Percentiles rank a stretch among this genome's conserved stretches.
Conservation (phyloP, 1,140 invertebrate species). For the Tetramorium simillimum region DNA sequence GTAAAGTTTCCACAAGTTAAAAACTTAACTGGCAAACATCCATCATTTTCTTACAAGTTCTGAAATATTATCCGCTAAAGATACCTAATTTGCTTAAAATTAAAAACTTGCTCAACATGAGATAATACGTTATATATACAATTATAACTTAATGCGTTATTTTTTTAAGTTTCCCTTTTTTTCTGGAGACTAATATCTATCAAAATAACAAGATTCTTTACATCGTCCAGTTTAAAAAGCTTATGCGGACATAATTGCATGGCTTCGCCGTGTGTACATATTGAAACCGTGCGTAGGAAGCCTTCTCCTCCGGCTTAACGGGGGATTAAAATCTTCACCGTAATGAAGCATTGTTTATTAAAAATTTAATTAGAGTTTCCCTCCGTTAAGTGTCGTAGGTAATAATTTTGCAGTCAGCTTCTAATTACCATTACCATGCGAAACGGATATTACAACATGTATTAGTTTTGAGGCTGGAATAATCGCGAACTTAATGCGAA, state of each 20-base stretch:
- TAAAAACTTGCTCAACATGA: not conserved
- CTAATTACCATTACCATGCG: not conserved
- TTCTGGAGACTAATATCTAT: not conserved
- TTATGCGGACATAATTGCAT: not conserved
- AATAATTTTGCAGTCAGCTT: not conserved
- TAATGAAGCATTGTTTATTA: conserved; percentile 26
- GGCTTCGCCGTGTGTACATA: not conserved
- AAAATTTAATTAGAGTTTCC: conserved; percentile 27
- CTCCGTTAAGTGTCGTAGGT: not conserved
- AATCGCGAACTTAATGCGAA: not conserved
- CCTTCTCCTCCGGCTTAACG: not conserved
- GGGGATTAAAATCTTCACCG: conserved; percentile 5
- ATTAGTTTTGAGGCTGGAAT: not conserved
- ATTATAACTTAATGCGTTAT: not conserved
- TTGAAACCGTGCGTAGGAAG: not conserved
- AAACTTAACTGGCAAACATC: not conserved
- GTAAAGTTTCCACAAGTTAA: not conserved
- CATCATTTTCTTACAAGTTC: not conserved
- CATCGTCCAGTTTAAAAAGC: not conserved
- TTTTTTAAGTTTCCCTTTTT: not conserved
- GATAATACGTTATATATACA: not conserved
- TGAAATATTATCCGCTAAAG: not conserved
- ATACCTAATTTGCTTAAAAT: not conserved
- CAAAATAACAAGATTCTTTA: not conserved
- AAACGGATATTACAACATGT: not conserved